A percentile compares a stretch with the other conserved stretches of the same genome.
phyloP scores from a whole-genome alignment of 2,113 vertebrate genomes.

The Garra rufa region DNA sequence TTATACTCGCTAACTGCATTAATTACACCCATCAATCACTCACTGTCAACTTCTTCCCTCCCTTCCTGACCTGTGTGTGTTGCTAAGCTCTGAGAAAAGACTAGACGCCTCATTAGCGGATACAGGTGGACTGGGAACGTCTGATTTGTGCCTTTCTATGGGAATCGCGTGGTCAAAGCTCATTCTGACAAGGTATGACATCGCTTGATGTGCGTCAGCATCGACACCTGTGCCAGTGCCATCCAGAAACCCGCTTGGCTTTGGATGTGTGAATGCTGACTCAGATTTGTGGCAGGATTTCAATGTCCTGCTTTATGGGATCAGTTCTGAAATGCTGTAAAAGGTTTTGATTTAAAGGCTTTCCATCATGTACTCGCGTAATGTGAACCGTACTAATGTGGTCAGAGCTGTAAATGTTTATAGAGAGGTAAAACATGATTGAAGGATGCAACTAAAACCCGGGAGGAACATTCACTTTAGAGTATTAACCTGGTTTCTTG shows the following conservation, averaged over 20 bases:
- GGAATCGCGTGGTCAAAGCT: conserved; percentile 12
- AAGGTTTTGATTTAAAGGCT: conserved; percentile 39
- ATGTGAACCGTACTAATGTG: conserved; percentile 13
- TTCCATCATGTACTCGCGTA: neutral
- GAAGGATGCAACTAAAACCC: conserved; percentile 1
- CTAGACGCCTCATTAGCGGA: conserved; percentile 44
- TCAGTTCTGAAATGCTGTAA: conserved; percentile 26
- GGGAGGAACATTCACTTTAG: neutral
- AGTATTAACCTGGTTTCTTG: conserved; percentile 14
- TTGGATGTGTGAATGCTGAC: conserved; percentile 24
- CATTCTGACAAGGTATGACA: neutral
- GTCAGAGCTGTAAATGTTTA: conserved; percentile 13
- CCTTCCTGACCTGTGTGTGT: conserved; percentile 11
- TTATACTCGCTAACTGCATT: conserved; percentile 52
- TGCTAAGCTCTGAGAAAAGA: conserved; percentile 37
- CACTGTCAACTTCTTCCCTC: neutral
- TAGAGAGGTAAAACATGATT: neutral
- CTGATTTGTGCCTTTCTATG: neutral
- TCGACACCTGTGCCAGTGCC: neutral
- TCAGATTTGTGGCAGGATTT: conserved; percentile 26
- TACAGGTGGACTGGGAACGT: conserved; percentile 14
- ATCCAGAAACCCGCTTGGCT: neutral
- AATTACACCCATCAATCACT: conserved; percentile 66
- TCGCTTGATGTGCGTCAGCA: neutral
- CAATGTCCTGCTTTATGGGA: conserved; percentile 16